Percentiles rank a stretch among this genome's conserved stretches.
Conservation (phyloP, 2,888 invertebrate genomes). For the Ferrisia virgata region DNA sequence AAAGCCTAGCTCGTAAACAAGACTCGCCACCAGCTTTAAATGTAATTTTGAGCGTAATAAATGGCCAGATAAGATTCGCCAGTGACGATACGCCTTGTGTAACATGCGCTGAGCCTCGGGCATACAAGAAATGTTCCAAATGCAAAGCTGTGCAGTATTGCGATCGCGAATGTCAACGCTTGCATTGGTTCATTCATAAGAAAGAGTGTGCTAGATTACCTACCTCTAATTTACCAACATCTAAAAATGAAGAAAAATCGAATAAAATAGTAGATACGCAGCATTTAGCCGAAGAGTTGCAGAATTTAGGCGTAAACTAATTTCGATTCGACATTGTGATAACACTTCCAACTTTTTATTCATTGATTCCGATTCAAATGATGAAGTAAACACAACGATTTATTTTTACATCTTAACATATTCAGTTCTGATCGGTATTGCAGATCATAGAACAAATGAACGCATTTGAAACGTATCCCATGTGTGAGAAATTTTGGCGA, state of each 20-base stretch:
- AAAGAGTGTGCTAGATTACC: conserved; percentile 62
- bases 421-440: background rate
- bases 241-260: background rate
- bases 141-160: conserved; percentile 94
- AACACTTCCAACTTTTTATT: background rate
- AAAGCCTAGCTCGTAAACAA: conserved; percentile 72
- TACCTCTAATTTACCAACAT: background rate
- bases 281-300: conserved; percentile 26
- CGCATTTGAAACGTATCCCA: background rate
- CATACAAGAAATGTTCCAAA: conserved; percentile 88
- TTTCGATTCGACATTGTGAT: background rate
- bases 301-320: conserved; percentile 19
- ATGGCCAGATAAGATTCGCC: conserved; percentile 57
- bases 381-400: background rate
- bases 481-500: background rate
- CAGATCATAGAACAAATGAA: background rate
- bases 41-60: conserved; percentile 76
- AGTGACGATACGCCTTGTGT: conserved; percentile 66
- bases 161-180: conserved; percentile 86
- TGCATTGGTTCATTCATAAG: conserved; percentile 90
- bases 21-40: conserved; percentile 69
- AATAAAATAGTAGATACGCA: background rate
- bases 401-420: background rate
- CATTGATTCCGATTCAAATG: background rate
- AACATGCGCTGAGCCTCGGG: conserved; percentile 84